Percentiles rank a stretch among this genome's conserved stretches.
These are phyloP conservation scores for Watsonalla binaria DNA, from an alignment of 2,888 invertebrate genomes.

Conservation along the genomic window DNA sequence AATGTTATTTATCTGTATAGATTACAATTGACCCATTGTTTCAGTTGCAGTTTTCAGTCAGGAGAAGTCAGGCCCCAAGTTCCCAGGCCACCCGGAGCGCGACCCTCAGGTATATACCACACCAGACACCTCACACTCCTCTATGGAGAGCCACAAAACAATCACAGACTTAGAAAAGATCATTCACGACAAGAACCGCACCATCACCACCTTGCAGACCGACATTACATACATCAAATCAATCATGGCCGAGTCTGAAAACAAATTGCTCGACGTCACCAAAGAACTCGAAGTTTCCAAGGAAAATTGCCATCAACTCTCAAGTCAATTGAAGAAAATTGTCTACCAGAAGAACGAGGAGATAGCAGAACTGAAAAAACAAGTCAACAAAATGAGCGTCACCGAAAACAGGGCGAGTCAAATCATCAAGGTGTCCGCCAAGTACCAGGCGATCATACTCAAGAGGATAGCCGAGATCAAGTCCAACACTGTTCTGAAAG, in stretches of 20 bases:
- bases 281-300: slow-evolving; percentile 57
- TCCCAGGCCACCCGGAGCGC: slow-evolving; percentile 31
- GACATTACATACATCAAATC: slow-evolving; percentile 61
- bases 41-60: slow-evolving; percentile 44
- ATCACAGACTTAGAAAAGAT: slow-evolving; percentile 68
- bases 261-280: slow-evolving; percentile 55
- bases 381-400: slow-evolving; percentile 58
- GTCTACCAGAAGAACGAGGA: slow-evolving; percentile 68
- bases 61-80: slow-evolving; percentile 38
- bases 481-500: slow-evolving; percentile 60
- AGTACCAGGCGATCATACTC: slow-evolving; percentile 68
- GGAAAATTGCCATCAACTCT: slow-evolving; percentile 60
- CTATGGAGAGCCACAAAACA: slow-evolving; percentile 59
- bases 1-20: too few species aligned
- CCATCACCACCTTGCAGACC: slow-evolving; percentile 58
- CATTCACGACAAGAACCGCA: slow-evolving; percentile 62
- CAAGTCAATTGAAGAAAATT: slow-evolving; percentile 61
- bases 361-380: slow-evolving; percentile 61
- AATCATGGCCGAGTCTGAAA: slow-evolving; percentile 63
- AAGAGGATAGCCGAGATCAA: slow-evolving; percentile 68
- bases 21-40: not conserved
- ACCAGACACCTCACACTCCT: slow-evolving; percentile 57
- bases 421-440: slow-evolving; percentile 68
- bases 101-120: slow-evolving; percentile 65
- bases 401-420: slow-evolving; percentile 63